These are phyloP conservation scores for Alosa alosa DNA, from an alignment of 2,113 vertebrate species.

Conservation along the genomic window DNA sequence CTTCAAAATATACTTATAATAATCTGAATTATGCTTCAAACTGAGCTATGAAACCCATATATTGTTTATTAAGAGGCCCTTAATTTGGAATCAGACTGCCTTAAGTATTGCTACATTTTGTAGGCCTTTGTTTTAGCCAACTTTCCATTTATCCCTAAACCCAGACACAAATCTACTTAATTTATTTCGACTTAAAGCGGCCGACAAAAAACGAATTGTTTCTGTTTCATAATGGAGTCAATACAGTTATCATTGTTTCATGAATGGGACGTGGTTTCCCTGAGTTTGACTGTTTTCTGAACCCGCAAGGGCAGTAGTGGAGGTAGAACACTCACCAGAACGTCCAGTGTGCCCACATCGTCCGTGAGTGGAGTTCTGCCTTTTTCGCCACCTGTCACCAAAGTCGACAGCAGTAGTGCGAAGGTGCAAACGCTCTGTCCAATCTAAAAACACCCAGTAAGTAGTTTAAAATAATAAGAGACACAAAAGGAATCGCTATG, in stretches of 20 bases:
- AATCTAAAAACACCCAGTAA: slow-evolving; percentile 33
- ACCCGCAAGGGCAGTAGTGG: no score
- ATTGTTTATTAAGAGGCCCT: neutral
- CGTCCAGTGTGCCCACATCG: slow-evolving; percentile 51
- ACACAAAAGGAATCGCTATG: neutral
- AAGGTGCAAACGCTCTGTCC: slow-evolving; percentile 53
- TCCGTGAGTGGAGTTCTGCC: slow-evolving; percentile 52
- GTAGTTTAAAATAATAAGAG: neutral
- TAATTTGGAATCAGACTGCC: slow-evolving; percentile 1
- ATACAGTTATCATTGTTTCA: neutral
- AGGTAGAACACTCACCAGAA: slow-evolving; percentile 43
- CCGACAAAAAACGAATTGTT: neutral
- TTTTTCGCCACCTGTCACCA: slow-evolving; percentile 48
- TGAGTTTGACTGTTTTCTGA: neutral
- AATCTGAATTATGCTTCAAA: neutral
- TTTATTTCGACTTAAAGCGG: neutral
- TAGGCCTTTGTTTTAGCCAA: neutral
- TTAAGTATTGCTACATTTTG: slow-evolving; percentile 3
- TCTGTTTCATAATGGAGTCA: neutral
- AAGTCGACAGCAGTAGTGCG: slow-evolving; percentile 47
- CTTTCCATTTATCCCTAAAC: neutral
- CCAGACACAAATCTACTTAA: slow-evolving; percentile 1
- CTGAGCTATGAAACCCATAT: neutral
- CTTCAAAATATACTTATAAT: neutral
- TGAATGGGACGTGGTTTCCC: neutral